phyloP scores from a whole-genome alignment of 2,797 vertebrate species.

The Distichodus sexfasciatus region DNA sequence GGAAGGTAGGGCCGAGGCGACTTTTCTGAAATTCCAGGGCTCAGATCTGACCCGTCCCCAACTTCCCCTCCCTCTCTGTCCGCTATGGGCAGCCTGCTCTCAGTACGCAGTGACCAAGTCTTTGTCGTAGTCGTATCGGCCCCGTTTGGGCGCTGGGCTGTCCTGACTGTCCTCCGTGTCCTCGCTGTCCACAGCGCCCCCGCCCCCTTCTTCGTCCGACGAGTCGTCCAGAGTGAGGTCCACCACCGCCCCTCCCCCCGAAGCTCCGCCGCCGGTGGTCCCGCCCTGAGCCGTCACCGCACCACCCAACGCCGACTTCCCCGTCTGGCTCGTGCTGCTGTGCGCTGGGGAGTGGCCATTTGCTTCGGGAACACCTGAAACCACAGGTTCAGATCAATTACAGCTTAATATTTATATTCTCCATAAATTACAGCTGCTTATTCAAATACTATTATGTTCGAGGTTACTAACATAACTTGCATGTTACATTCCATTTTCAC shows the following conservation, averaged over 20 bases:
- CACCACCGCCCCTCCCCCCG: conserved; percentile 79
- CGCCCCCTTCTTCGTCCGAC: conserved; percentile 83
- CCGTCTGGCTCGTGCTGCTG: conserved; percentile 73
- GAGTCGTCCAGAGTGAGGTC: conserved; percentile 98
- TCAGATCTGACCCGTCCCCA: conserved; percentile 56
- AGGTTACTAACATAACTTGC: background rate
- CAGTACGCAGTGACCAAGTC: conserved; percentile 97
- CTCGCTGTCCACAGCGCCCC: conserved; percentile 88
- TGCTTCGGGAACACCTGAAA: conserved; percentile 83
- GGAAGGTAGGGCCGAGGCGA: too few relatives aligned
- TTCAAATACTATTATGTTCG: too few relatives aligned
- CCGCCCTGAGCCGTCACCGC: conserved; percentile 59
- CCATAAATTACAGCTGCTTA: too few relatives aligned
- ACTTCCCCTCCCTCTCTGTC: conserved; percentile 60
- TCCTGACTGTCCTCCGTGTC: conserved; percentile 92
- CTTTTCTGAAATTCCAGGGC: conserved; percentile 65
- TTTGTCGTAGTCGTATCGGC: conserved; percentile 93
- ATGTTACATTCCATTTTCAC: too few relatives aligned
- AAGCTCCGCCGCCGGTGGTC: conserved; percentile 60
- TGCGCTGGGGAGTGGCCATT: conserved; percentile 83
- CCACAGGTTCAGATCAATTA: background rate
- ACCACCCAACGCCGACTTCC: conserved; percentile 77
- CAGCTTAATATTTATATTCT: too few relatives aligned
- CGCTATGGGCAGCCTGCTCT: conserved; percentile 64
- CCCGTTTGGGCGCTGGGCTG: conserved; percentile 85